Conservation (phyloP, 2,113 vertebrate species). For the Tringa solitaria region DNA sequence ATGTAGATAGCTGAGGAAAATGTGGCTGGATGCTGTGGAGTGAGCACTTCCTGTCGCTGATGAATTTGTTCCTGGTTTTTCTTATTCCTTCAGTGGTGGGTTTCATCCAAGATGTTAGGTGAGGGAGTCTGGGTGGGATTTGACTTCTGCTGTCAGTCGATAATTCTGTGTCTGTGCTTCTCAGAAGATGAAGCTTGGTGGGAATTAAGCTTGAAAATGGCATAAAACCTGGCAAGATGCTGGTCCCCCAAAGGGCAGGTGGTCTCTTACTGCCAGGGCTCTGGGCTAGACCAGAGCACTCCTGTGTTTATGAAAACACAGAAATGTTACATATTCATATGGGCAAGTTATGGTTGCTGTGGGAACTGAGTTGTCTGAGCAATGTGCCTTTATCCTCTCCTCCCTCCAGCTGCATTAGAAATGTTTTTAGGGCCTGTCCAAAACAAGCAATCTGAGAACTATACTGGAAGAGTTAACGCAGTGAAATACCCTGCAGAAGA, state of each 20-base stretch:
- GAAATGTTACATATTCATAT: conserved; percentile 20
- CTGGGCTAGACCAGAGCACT: background rate
- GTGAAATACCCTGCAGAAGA: background rate
- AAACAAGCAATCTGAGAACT: background rate
- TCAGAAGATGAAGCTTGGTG: background rate
- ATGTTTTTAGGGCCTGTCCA: background rate
- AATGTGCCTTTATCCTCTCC: conserved; percentile 2
- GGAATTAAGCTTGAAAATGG: background rate
- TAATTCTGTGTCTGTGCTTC: background rate
- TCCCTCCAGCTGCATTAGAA: background rate
- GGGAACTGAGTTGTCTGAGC: conserved; percentile 58
- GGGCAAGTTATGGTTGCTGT: conserved; percentile 61
- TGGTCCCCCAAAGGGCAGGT: background rate
- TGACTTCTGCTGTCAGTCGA: background rate
- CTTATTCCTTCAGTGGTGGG: background rate
- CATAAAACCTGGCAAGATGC: background rate
- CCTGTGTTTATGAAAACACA: background rate
- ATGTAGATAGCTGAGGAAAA: background rate
- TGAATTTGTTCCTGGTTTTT: background rate
- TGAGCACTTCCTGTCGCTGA: background rate
- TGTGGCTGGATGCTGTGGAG: fast-evolving
- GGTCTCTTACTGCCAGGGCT: background rate
- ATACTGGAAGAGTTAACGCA: background rate
- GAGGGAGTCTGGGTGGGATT: background rate
- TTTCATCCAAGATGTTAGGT: background rate